Base-by-base conservation (phyloP, 2,888 invertebrate species). In the Acanthoscelides obtectus region DNA sequence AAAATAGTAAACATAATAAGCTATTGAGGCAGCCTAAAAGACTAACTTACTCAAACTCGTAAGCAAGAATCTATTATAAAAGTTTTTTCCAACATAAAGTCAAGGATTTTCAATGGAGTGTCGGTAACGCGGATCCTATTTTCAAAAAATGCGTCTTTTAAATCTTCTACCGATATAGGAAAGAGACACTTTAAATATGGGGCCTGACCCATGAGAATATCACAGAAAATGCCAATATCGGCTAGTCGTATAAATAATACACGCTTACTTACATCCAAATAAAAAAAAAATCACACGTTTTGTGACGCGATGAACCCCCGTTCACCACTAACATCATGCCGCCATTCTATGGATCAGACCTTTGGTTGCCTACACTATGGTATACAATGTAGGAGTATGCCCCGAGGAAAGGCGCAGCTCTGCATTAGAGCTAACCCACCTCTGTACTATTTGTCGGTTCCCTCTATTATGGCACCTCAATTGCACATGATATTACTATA, bases 161-260 rank as follows among this genome's bases (percentile, higher is more conserved):
- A 12, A 12, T 45, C 45, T 45, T 12, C 45, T 12, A 1, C 17
- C 3, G 45, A 45, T 17, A 45, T 4, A 1, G 12, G 17, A 12
- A 45, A 1, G 45, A 75, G 72, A 73, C 74, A 75, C 75, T 72
- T 73, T 75, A 75, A 71, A 25, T 78, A 77, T 78, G 79, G 80
- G 84, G 84, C 85, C 85, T 85, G 85, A 85, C 84, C 86, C 85
- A 86, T 84, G 77, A 86, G 86, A 86, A 86, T 86, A 86, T 86
- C 86, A 86, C 86, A 86, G 86, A 80, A 82, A 80, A 78, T 45
- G 45, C 45, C 45, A 45, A 45, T 45, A 45, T 45, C 45, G 45
- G 45, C 45, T 45, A 45, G 17, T 45, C 45, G 45, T 45, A 45
- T 45, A 45, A 45, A 45, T 45, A 45, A 12, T 45, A 45, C 45